Evolutionary conservation across 2,888 invertebrate species (phyloP), one percentile per base, ranked within the genome.

Genomic region (Epinotia bilunana): DNA sequence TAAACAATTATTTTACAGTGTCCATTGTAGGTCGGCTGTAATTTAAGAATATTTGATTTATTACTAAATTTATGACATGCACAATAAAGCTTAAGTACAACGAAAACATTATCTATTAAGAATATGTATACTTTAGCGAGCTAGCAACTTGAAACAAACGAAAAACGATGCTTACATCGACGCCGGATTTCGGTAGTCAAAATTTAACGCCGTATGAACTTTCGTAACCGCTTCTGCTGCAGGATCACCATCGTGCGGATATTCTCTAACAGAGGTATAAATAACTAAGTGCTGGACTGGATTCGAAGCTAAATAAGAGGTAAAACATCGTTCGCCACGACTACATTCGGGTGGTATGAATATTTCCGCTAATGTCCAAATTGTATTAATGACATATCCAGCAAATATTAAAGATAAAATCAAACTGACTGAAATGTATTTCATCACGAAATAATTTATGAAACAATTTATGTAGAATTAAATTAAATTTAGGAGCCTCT

Each of bases 321-420:
- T 91, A 80, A 96, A 95, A 91, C 98, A 98, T 80, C 88, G 87
- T 80, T 95, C 95, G 85, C 95, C 95, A 83, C 94, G 91, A 84
- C 91, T 94, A 88, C 98, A 98, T 79, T 95, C 90, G 33, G 97
- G 96, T 55, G 96, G 95, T 76, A 96, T 95, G 86, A 97, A 97
- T 80, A 97, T 95, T 86, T 95, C 95, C 73, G 96, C 95, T 87
- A 97, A 92, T 80, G 96, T 96, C 95, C 97, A 97, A 88, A 97
- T 96, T 72, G 97, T 96, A 87, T 97, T 95, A 55, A 95, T 88
- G 76, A 97, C 95, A 87, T 97, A 97, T 16, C 94, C 94, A 62
- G 96, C 87, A 90, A 97, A 97, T 80, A 96, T 87, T 83, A 95
- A 91, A 75, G 95, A 95, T 79, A 96, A 82, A 80, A 97, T 89